These are phyloP conservation scores for Parotocinclus haroldoi DNA, from an alignment of 2,797 vertebrate genomes.

Conservation along the genomic window DNA sequence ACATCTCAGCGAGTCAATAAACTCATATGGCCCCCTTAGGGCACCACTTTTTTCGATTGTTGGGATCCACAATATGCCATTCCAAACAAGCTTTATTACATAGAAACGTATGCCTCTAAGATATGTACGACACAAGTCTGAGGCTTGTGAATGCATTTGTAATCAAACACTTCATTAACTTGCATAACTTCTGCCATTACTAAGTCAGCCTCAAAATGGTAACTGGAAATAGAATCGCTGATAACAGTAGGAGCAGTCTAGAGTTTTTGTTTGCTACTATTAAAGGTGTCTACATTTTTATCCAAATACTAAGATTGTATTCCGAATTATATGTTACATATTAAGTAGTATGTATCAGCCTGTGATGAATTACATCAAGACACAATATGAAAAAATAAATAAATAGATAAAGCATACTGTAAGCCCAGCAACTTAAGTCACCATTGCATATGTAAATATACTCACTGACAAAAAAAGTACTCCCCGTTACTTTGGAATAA, in stretches of 20 bases:
- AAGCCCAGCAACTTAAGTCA: no score
- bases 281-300: no score
- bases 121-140: constrained; percentile 49
- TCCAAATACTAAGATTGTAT: no score
- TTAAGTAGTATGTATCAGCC: no score
- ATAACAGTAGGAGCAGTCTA: background rate
- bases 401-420: no score
- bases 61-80: constrained; percentile 76
- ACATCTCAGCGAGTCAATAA: constrained; percentile 74
- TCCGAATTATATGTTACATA: no score
- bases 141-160: constrained; percentile 29
- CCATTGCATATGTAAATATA: no score
- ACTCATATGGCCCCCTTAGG: constrained; percentile 61
- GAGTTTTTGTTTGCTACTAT: background rate
- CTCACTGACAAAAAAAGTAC: no score
- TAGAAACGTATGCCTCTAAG: constrained; percentile 61
- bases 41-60: constrained; percentile 66
- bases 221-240: constrained; percentile 15
- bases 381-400: no score
- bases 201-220: constrained; percentile 25
- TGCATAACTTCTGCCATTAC: constrained; percentile 19
- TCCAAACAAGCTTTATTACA: constrained; percentile 76
- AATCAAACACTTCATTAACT: constrained; percentile 45
- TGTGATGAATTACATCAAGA: no score
- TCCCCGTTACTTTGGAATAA: no score